Percentiles rank a stretch among this genome's conserved stretches.
Evolutionary conservation across 2,113 vertebrate genomes (phyloP).

Genomic region (Alectura lathami): DNA sequence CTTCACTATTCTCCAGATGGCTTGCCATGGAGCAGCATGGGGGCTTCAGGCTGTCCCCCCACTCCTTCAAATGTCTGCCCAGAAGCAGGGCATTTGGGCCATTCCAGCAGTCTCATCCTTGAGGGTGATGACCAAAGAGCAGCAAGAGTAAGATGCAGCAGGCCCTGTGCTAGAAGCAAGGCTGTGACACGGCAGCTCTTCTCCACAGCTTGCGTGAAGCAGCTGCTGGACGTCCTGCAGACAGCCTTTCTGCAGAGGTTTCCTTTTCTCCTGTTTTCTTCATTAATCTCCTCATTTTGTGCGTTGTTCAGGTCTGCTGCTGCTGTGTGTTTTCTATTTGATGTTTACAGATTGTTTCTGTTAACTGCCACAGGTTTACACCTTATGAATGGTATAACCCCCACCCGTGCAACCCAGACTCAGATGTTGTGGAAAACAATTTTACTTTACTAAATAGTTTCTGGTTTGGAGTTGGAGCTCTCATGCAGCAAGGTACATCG

Average conservation of each 20-base stretch:
- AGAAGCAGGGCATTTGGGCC: background rate
- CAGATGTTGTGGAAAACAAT: constrained; percentile 99
- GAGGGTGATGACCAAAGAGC: background rate
- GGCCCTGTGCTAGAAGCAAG: background rate
- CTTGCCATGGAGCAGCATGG: background rate
- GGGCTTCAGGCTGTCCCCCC: background rate
- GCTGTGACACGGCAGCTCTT: background rate
- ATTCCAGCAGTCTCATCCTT: background rate
- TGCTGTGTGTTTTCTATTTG: constrained; percentile 33
- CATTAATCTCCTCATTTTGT: constrained; percentile 30
- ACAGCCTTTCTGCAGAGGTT: background rate
- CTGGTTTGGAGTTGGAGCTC: constrained; percentile 98
- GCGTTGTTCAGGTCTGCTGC: constrained; percentile 40
- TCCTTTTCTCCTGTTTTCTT: background rate
- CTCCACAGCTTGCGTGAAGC: background rate
- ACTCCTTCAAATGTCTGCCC: background rate
- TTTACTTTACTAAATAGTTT: constrained; percentile 99
- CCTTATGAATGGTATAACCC: constrained; percentile 99
- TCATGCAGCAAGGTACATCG: constrained; percentile 98
- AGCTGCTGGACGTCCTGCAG: background rate
- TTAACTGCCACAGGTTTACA: constrained; percentile 89
- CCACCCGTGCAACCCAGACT: constrained; percentile 98
- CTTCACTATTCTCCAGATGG: accelerated
- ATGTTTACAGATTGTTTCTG: constrained; percentile 79
- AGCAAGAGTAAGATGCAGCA: background rate